Percentiles rank a stretch among this genome's conserved stretches.
phyloP scores from a whole-genome alignment of 2,797 vertebrate genomes.

The Argyrosomus regius region DNA sequence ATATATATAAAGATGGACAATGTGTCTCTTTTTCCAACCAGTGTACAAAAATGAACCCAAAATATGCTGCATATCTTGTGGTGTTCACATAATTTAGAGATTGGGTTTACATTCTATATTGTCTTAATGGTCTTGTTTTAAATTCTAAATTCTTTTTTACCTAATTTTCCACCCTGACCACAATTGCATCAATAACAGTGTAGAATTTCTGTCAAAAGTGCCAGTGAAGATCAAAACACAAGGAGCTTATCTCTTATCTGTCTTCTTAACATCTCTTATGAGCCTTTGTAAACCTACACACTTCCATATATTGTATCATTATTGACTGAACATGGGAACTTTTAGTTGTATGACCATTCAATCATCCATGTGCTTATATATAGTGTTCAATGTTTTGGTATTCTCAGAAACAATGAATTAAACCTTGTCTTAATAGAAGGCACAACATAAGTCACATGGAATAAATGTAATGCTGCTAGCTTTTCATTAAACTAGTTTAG shows the following conservation, averaged over 20 bases:
- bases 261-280: neutral
- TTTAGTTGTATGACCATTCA: neutral
- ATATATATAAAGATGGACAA: too few species aligned
- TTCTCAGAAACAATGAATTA: constrained; percentile 56
- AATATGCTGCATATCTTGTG: too few species aligned
- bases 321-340: neutral
- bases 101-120: too few species aligned
- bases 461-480: neutral
- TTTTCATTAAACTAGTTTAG: constrained; percentile 4
- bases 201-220: neutral
- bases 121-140: too few species aligned
- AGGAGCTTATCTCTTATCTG: neutral
- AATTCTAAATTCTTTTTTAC: too few species aligned
- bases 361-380: neutral
- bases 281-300: neutral
- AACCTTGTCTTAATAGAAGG: neutral
- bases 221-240: neutral
- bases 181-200: neutral
- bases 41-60: too few species aligned
- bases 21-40: too few species aligned
- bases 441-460: neutral
- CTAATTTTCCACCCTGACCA: neutral
- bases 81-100: too few species aligned
- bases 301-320: neutral
- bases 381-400: neutral